A percentile compares a stretch with the other conserved stretches of the same genome.
These are phyloP conservation scores for Drosophila repletoides DNA, from an alignment of 1,140 invertebrate genomes.

Conservation along the genomic window DNA sequence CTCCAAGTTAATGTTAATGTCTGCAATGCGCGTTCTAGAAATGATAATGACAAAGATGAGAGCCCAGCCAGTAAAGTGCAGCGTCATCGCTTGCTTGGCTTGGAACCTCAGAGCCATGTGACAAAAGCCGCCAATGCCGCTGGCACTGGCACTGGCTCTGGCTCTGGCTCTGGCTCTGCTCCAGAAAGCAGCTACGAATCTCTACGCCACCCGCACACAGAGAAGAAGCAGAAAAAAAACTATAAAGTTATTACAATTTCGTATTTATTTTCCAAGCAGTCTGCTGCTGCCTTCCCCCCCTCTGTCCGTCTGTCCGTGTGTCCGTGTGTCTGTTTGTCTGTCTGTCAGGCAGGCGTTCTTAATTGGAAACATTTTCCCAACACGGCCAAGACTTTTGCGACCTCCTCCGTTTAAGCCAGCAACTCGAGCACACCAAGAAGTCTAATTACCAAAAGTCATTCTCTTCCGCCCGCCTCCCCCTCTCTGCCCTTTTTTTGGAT, in stretches of 20 bases:
- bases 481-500: constrained; percentile 27
- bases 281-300: background rate
- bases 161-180: constrained; percentile 52
- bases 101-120: constrained; percentile 29
- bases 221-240: constrained; percentile 4
- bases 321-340: background rate
- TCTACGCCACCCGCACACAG: constrained; percentile 2
- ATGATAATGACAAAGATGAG: constrained; percentile 68
- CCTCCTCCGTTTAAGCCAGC: constrained; percentile 10
- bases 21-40: constrained; percentile 62
- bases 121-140: constrained; percentile 23
- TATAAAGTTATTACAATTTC: constrained; percentile 74
- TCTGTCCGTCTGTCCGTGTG: background rate
- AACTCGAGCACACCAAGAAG: constrained; percentile 62
- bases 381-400: constrained; percentile 6
- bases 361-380: constrained; percentile 77
- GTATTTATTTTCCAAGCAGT: constrained; percentile 60
- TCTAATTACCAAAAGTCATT: constrained; percentile 79
- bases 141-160: background rate
- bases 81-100: constrained; percentile 35
- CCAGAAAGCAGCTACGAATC: constrained; percentile 54
- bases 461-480: background rate
- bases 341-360: constrained; percentile 35
- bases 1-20: constrained; percentile 67
- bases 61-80: constrained; percentile 32